Conservation (phyloP, 2,113 vertebrate species). For the Chlamydotis undulata region DNA sequence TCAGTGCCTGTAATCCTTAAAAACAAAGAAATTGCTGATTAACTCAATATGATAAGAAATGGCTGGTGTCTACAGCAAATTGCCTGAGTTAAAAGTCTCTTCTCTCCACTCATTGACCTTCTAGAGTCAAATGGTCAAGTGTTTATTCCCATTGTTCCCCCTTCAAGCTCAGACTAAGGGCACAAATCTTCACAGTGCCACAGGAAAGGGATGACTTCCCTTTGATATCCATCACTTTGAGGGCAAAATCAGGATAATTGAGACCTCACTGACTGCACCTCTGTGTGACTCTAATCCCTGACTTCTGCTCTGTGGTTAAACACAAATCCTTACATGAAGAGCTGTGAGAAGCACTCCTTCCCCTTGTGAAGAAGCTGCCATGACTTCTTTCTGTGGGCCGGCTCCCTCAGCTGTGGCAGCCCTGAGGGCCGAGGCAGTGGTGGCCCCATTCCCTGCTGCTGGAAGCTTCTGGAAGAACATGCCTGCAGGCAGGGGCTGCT, state of each 20-base stretch:
- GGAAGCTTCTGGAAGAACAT: background rate
- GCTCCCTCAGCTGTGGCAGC: background rate
- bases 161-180: background rate
- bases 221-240: background rate
- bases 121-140: background rate
- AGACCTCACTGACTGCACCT: background rate
- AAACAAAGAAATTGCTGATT: constrained; percentile 16
- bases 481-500: accelerated
- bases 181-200: background rate
- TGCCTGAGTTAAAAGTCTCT: background rate
- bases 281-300: accelerated
- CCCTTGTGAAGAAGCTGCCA: accelerated
- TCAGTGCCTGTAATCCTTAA: background rate
- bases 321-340: no score
- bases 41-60: background rate
- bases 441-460: background rate
- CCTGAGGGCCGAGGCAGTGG: accelerated
- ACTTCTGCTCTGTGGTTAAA: background rate
- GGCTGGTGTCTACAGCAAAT: background rate
- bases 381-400: accelerated
- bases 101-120: background rate
- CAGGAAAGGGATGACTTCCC: background rate
- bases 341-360: accelerated
- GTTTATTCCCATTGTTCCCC: background rate
- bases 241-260: background rate